These are phyloP conservation scores for Dorcus hopei DNA, from an alignment of 2,888 invertebrate genomes.

Conservation along the genomic window DNA sequence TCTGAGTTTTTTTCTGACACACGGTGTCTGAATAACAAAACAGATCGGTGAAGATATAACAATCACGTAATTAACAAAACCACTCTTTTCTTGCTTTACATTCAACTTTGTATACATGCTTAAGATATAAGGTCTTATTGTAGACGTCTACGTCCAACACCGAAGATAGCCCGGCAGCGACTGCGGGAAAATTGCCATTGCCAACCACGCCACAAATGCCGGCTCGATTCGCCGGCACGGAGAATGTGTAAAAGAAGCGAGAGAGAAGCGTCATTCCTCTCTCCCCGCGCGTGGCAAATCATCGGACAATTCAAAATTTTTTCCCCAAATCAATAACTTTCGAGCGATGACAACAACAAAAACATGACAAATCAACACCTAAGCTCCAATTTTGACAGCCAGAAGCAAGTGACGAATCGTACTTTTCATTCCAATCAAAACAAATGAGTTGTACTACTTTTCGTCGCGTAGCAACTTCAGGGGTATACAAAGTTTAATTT, in stretches of 20 bases:
- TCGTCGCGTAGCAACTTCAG: slow-evolving; percentile 17
- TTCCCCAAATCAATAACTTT: background rate
- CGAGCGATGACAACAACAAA: slow-evolving; percentile 10
- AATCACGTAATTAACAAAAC: slow-evolving; percentile 43
- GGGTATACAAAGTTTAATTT: slow-evolving; percentile 18
- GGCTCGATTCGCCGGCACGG: slow-evolving; percentile 11
- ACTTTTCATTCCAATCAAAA: slow-evolving; percentile 10
- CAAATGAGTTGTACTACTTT: slow-evolving; percentile 5
- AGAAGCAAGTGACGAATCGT: slow-evolving; percentile 14
- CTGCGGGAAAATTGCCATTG: slow-evolving; percentile 24
- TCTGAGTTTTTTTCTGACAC: slow-evolving; percentile 42
- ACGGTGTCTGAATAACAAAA: slow-evolving; percentile 48
- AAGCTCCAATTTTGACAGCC: background rate
- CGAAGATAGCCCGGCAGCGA: slow-evolving; percentile 40
- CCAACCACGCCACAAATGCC: slow-evolving; percentile 2
- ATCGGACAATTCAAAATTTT: slow-evolving; percentile 17
- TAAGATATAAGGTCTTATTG: slow-evolving; percentile 28
- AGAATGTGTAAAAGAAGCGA: slow-evolving; percentile 17
- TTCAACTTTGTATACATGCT: slow-evolving; percentile 51
- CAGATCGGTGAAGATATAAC: slow-evolving; percentile 42
- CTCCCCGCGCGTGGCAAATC: background rate
- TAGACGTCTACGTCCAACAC: slow-evolving; percentile 39
- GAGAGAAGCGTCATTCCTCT: slow-evolving; percentile 9
- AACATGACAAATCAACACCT: background rate
- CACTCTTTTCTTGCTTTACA: slow-evolving; percentile 47